A percentile compares a stretch with the other conserved stretches of the same genome.
Evolutionary conservation across 2,888 invertebrate species (phyloP).

Genomic region (Rhamphomyia laevipes): DNA sequence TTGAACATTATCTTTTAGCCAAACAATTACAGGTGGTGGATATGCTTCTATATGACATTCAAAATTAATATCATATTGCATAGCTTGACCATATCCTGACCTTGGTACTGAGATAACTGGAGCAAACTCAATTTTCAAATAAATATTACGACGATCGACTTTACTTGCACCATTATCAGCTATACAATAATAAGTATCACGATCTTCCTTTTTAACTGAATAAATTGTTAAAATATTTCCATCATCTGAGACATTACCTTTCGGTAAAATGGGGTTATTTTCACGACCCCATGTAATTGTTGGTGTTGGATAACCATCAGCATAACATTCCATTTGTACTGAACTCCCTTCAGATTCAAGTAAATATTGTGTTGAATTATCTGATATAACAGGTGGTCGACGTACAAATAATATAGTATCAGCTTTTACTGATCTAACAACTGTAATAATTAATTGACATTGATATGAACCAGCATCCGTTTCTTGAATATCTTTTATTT

Average conservation of each 20-base stretch:
- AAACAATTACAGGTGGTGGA: conserved; percentile 75
- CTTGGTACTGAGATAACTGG: conserved; percentile 69
- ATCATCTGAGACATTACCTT: conserved; percentile 44
- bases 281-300: conserved; percentile 84
- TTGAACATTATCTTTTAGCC: conserved; percentile 67
- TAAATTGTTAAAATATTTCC: conserved; percentile 63
- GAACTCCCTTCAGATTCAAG: conserved; percentile 39
- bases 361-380: conserved; percentile 76
- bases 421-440: conserved; percentile 68
- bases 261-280: conserved; percentile 84
- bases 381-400: conserved; percentile 83
- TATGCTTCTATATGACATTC: conserved; percentile 86
- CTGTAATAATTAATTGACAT: conserved; percentile 76
- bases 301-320: conserved; percentile 75
- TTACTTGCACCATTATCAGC: conserved; percentile 74
- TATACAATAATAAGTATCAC: conserved; percentile 80
- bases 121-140: conserved; percentile 75
- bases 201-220: conserved; percentile 63
- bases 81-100: conserved; percentile 65
- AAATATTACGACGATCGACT: conserved; percentile 65
- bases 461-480: conserved; percentile 82
- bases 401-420: conserved; percentile 76
- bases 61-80: conserved; percentile 80
- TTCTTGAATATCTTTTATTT: conserved; percentile 88
- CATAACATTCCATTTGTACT: conserved; percentile 77